These are phyloP conservation scores for Unio delphinus DNA, from an alignment of 2,888 invertebrate species.

Conservation along the genomic window DNA sequence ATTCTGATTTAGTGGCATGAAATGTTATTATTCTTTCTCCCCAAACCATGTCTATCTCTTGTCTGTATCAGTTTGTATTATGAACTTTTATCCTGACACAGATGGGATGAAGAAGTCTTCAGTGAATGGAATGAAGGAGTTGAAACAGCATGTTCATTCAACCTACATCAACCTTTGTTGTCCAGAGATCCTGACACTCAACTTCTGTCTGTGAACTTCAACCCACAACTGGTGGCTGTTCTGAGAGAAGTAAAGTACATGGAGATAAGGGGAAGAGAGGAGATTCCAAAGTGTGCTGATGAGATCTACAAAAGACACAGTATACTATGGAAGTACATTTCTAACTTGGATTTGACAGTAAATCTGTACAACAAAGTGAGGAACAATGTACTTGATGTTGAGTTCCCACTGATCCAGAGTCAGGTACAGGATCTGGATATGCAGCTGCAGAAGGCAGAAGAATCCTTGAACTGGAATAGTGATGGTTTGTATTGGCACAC, in stretches of 20 bases:
- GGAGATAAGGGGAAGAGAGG: conserved; percentile 79
- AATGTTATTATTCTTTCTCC: too few relatives aligned
- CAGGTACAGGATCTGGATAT: conserved; percentile 88
- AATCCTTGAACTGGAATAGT: conserved; percentile 88
- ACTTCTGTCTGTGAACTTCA: conserved; percentile 85
- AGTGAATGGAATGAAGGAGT: conserved; percentile 83
- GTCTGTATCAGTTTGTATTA: too few relatives aligned
- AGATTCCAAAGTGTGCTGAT: conserved; percentile 75
- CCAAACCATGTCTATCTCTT: too few relatives aligned
- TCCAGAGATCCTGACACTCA: conserved; percentile 74
- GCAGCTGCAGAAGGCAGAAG: conserved; percentile 83
- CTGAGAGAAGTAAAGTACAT: conserved; percentile 91
- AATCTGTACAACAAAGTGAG: conserved; percentile 87
- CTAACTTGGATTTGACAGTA: conserved; percentile 66
- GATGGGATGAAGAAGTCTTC: conserved; percentile 82
- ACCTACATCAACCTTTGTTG: conserved; percentile 84
- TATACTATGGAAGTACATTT: conserved; percentile 82
- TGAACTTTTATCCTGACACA: conserved; percentile 15
- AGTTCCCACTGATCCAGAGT: conserved; percentile 86
- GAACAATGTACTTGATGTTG: conserved; percentile 85
- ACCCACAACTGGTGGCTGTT: conserved; percentile 84
- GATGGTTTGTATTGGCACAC: conserved; percentile 75
- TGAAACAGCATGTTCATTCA: conserved; percentile 81
- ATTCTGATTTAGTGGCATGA: too few relatives aligned
- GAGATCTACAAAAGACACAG: conserved; percentile 84